phyloP scores from a whole-genome alignment of 23 tunicate species.

The Oikopleura vanhoeffeni region DNA sequence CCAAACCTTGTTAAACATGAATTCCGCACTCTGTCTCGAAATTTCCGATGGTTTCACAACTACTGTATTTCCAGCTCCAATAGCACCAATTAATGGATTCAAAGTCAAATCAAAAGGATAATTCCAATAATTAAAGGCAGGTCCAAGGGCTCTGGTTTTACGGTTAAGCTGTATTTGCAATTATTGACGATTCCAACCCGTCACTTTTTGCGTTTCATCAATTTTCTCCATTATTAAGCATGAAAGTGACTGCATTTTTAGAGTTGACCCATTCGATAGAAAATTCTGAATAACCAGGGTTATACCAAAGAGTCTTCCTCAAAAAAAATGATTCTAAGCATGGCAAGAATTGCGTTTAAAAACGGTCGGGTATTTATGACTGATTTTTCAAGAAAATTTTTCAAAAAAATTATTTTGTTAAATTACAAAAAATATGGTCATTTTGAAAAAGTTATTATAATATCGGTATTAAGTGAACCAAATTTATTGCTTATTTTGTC shows the following conservation, averaged over 20 bases:
- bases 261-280: slow-evolving; percentile 8
- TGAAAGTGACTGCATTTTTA: background rate
- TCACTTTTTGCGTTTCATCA: background rate
- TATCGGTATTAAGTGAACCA: no score
- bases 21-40: no score
- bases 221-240: background rate
- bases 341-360: no score
- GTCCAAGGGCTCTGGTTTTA: slow-evolving; percentile 39
- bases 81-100: slow-evolving; percentile 37
- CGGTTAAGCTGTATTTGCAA: slow-evolving; percentile 14
- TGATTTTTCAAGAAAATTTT: no score
- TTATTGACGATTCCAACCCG: slow-evolving; percentile 14
- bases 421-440: no score
- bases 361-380: no score
- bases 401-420: no score
- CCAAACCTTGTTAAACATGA: no score
- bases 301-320: no score
- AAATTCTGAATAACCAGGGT: no score
- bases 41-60: slow-evolving; percentile 36
- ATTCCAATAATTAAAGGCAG: slow-evolving; percentile 44
- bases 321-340: no score
- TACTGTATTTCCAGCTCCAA: slow-evolving; percentile 61
- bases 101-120: slow-evolving; percentile 32
- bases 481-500: slow-evolving; percentile 32
- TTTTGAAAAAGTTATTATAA: no score